Evolutionary conservation across 2,888 invertebrate genomes (phyloP), one percentile per base, ranked within the genome.

Genomic region (Synergus japonicus): DNA sequence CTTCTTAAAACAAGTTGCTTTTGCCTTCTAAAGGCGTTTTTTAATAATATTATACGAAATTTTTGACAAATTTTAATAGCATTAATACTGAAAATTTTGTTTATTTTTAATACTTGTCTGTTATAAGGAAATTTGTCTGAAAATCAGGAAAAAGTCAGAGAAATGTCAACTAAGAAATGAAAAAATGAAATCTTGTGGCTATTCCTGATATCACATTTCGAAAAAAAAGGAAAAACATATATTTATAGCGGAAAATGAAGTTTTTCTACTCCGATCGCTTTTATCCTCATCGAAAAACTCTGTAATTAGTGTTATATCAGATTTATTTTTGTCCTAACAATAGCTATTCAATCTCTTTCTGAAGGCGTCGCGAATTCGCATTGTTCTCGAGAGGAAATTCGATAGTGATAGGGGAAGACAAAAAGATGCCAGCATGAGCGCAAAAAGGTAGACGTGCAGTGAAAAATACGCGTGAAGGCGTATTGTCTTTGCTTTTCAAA

Each of bases 341-440:
- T 49, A 15, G 54, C 49, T 73, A 73, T 49, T 73, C 69, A 73
- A 73, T 73, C 69, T 54, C 69, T 37, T 69, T 54, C 69, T 54
- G 54, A 73, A 73, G 69, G 49, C 69, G 29, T 73, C 49, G 15
- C 37, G 69, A 54, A 15, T 13, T 46, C 12, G 29, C 69, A 49
- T 73, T 73, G 37, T 49, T 15, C 69, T 54, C 15, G 15, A 69
- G 49, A 13, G 37, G 29, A 49, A 54, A 49, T 73, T 73, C 69
- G 15, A 73, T 73, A 73, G 69, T 37, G 69, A 73, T 73, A 29
- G 54, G 54, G 29, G 29, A 49, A 73, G 37, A 54, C 49, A 73
- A 73, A 73, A 73, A 73, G 37, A 54, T n/a, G 9, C 15, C 37
- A 10, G 15, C 13, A 54, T 69, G 13, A 69, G 7, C 13, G 29